phyloP scores from a whole-genome alignment of 2,113 vertebrate genomes.

The Budorcas taxicolor region DNA sequence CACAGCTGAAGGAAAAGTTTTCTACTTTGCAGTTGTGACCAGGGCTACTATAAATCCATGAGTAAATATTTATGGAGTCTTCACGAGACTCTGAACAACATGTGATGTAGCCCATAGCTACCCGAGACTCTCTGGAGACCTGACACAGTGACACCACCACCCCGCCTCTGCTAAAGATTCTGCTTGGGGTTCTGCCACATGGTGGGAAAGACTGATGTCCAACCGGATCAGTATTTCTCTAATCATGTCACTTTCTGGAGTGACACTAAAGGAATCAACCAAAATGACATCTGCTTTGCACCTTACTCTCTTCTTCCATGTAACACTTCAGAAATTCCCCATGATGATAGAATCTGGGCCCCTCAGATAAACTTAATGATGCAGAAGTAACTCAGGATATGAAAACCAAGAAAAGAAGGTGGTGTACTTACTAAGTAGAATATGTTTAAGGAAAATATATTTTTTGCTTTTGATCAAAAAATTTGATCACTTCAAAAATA shows the following conservation, averaged over 20 bases:
- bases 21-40: not conserved
- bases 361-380: slow-evolving; percentile 41
- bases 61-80: not conserved
- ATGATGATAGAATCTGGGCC: slow-evolving; percentile 47
- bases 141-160: not conserved
- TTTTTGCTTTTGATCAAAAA: slow-evolving; percentile 63
- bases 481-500: slow-evolving; percentile 45
- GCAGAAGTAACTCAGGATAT: slow-evolving; percentile 3
- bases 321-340: slow-evolving; percentile 40
- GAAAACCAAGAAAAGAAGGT: slow-evolving; percentile 38
- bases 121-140: not conserved
- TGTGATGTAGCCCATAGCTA: not conserved
- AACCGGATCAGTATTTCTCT: slow-evolving; percentile 35
- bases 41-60: not conserved
- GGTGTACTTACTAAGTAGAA: slow-evolving; percentile 37
- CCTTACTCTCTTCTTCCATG: not conserved
- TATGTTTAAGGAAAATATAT: slow-evolving; percentile 38
- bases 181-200: slow-evolving; percentile 35
- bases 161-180: slow-evolving; percentile 16
- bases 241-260: slow-evolving; percentile 63
- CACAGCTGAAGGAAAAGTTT: not conserved
- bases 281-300: slow-evolving; percentile 24
- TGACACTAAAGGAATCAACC: slow-evolving; percentile 55
- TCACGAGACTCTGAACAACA: not conserved
- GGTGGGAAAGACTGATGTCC: slow-evolving; percentile 68